Percentiles rank a stretch among this genome's conserved stretches.
phyloP scores from a whole-genome alignment of 2,888 invertebrate genomes.

The Zaprionus bogoriensis region DNA sequence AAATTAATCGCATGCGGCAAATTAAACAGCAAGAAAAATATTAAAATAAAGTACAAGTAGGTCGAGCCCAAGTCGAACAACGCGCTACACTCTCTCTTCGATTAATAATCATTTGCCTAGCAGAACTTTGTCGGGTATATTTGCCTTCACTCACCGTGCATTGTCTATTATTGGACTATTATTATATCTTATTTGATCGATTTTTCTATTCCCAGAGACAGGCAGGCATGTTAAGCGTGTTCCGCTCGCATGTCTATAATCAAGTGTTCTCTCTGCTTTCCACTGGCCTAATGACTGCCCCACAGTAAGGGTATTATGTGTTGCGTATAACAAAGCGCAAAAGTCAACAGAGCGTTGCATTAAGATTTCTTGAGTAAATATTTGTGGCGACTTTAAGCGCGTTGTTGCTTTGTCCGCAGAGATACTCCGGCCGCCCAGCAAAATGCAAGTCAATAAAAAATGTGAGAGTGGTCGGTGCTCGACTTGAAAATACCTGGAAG shows the following conservation, averaged over 20 bases:
- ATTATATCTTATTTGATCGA: neutral
- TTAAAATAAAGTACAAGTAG: conserved; percentile 8
- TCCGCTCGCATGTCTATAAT: neutral
- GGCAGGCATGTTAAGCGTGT: neutral
- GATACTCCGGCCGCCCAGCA: conserved; percentile 10
- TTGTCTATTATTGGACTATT: neutral
- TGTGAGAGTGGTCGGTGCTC: neutral
- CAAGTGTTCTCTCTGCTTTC: neutral
- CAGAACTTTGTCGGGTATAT: no score
- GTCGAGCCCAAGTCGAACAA: neutral
- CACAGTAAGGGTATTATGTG: neutral
- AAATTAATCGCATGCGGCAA: conserved; percentile 67
- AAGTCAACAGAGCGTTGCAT: conserved; percentile 39
- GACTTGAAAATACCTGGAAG: neutral
- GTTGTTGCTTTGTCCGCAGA: conserved; percentile 25
- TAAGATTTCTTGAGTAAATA: conserved; percentile 60
- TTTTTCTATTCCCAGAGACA: neutral
- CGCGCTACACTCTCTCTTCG: neutral
- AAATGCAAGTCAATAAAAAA: conserved; percentile 31
- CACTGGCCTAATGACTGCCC: no score
- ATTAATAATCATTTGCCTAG: no score
- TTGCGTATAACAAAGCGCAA: neutral
- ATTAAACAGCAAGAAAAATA: conserved; percentile 59
- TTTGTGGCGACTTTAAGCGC: conserved; percentile 52
- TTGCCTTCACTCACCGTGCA: no score